A percentile compares a stretch with the other conserved stretches of the same genome.
These are phyloP conservation scores for Cheilinus undulatus DNA, from an alignment of 2,113 vertebrate genomes.

Conservation along the genomic window DNA sequence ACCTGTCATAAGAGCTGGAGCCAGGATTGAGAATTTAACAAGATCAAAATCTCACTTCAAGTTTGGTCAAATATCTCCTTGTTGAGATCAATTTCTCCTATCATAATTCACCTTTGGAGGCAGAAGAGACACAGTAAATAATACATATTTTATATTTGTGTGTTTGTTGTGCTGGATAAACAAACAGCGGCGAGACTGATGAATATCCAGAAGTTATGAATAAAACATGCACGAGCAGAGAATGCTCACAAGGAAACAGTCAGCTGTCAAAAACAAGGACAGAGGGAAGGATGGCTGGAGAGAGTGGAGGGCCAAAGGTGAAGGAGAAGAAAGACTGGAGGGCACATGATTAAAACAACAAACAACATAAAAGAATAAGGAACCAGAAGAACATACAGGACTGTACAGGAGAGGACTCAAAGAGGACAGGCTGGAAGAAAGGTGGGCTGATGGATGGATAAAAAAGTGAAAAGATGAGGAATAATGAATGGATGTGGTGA, in stretches of 20 bases:
- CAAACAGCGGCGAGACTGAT: neutral
- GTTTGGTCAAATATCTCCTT: neutral
- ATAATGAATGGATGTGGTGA: neutral
- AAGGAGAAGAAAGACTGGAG: neutral
- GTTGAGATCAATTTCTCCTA: neutral
- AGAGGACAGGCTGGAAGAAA: neutral
- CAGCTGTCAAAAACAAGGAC: neutral
- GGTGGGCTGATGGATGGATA: neutral
- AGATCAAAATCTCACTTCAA: neutral
- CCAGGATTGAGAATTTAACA: neutral
- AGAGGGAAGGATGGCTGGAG: neutral
- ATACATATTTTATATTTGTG: neutral
- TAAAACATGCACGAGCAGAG: neutral
- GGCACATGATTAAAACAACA: neutral
- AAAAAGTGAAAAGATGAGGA: neutral
- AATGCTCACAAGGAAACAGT: neutral
- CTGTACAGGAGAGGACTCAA: neutral
- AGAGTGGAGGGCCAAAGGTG: neutral
- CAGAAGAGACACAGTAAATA: neutral
- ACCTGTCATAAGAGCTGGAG: neutral
- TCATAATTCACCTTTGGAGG: neutral
- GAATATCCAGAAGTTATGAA: conserved; percentile 2
- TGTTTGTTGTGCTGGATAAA: neutral
- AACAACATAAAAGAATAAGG: too few relatives aligned
- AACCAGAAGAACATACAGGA: too few relatives aligned